Evolutionary conservation across 1,140 invertebrate species (phyloP).

Genomic region (Anastatus disparis): DNA sequence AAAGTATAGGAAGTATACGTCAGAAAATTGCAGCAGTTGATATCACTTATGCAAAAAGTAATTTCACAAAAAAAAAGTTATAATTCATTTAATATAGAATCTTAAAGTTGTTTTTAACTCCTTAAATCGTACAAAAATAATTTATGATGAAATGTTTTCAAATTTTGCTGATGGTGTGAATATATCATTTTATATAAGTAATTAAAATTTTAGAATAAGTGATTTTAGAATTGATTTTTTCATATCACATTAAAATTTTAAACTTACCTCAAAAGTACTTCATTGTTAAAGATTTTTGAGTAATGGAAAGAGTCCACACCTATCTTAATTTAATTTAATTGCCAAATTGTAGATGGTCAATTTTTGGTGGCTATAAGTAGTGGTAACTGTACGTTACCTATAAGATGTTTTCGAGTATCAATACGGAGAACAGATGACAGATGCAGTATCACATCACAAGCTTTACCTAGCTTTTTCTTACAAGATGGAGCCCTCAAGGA

Average conservation of each 20-base stretch:
- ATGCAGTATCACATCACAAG: constrained; percentile 74
- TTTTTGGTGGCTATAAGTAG: constrained; percentile 81
- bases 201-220: no score
- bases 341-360: constrained; percentile 79
- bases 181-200: no score
- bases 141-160: no score
- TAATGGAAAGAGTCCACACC: no score
- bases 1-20: constrained; percentile 79
- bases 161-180: no score
- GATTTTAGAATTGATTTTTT: no score
- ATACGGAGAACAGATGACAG: constrained; percentile 71
- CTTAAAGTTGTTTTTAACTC: no score
- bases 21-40: constrained; percentile 80
- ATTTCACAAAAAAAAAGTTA: constrained; percentile 36
- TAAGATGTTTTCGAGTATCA: constrained; percentile 80
- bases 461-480: constrained; percentile 84
- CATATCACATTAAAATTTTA: no score
- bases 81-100: not conserved
- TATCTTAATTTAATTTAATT: no score
- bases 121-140: no score
- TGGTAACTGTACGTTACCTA: constrained; percentile 75
- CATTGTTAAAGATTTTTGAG: no score
- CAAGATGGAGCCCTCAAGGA: constrained; percentile 71
- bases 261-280: no score
- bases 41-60: constrained; percentile 80